Percentiles rank a stretch among this genome's conserved stretches.
These are phyloP conservation scores for Trichogramma pretiosum DNA, from an alignment of 1,140 invertebrate species.

Conservation along the genomic window DNA sequence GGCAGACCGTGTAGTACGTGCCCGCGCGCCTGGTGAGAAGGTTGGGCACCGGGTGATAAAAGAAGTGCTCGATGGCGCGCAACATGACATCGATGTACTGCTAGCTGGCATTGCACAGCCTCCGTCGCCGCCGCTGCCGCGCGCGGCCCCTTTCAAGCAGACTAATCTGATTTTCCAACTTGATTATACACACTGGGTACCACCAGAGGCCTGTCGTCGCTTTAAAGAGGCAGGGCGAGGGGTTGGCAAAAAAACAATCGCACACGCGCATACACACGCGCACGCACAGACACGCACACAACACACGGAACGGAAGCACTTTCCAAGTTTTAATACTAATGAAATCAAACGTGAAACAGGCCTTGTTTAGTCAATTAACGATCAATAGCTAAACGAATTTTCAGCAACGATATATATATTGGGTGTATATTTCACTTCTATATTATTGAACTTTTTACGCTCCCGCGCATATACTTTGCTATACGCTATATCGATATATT, in stretches of 20 bases:
- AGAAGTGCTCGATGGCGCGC: background rate
- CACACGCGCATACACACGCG: too few species aligned
- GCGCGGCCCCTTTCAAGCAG: conserved; percentile 12
- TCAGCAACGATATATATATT: conserved; percentile 4
- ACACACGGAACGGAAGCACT: background rate
- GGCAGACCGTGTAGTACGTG: too few species aligned
- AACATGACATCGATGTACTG: too few species aligned
- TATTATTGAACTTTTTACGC: conserved; percentile 3
- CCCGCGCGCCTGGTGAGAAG: too few species aligned
- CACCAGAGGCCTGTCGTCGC: background rate
- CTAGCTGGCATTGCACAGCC: background rate
- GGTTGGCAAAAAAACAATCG: conserved; percentile 14
- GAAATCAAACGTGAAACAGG: conserved; percentile 9
- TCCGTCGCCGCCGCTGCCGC: background rate
- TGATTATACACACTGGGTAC: conserved; percentile 16
- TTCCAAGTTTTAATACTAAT: conserved; percentile 18
- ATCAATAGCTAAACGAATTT: conserved; percentile 17
- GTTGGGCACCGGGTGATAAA: too few species aligned
- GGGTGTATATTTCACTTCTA: too few species aligned
- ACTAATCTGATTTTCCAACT: conserved; percentile 22
- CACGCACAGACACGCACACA: too few species aligned
- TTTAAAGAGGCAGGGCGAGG: too few species aligned
- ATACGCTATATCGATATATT: too few species aligned
- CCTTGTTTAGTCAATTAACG: conserved; percentile 11
- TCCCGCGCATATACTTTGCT: too few species aligned